A percentile compares a stretch with the other conserved stretches of the same genome.
phyloP scores from a whole-genome alignment of 2,113 vertebrate genomes.

The Rhinichthys klamathensis region DNA sequence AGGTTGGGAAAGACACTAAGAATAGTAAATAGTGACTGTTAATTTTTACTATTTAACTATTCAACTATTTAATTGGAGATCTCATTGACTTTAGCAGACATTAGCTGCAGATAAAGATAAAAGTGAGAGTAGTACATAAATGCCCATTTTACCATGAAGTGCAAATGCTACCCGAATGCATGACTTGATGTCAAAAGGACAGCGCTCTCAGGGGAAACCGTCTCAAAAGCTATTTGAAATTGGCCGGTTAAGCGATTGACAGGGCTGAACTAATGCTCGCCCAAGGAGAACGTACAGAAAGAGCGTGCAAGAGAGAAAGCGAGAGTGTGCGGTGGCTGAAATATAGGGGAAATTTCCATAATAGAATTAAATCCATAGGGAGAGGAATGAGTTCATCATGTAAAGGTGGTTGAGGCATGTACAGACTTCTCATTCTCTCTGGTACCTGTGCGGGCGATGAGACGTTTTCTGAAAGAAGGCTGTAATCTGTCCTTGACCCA shows the following conservation, averaged over 20 bases:
- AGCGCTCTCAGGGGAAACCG: slow-evolving; percentile 59
- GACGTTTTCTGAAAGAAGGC: neutral
- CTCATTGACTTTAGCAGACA: neutral
- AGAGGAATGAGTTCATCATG: slow-evolving; percentile 65
- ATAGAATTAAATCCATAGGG: slow-evolving; percentile 61
- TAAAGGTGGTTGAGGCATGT: slow-evolving; percentile 33
- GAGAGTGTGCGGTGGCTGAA: neutral
- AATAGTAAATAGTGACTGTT: neutral
- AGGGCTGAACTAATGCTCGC: slow-evolving; percentile 53
- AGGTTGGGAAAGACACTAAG: neutral
- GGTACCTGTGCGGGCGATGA: slow-evolving; percentile 26
- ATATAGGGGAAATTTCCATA: slow-evolving; percentile 57
- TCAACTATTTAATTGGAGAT: neutral
- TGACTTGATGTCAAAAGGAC: slow-evolving; percentile 57
- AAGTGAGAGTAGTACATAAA: slow-evolving; percentile 29
- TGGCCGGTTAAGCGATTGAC: slow-evolving; percentile 60
- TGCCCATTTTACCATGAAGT: slow-evolving; percentile 54
- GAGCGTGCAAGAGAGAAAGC: slow-evolving; percentile 48
- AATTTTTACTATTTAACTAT: neutral
- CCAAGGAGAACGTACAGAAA: slow-evolving; percentile 47
- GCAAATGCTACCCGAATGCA: slow-evolving; percentile 61
- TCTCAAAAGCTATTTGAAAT: slow-evolving; percentile 71
- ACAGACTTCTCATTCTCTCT: slow-evolving; percentile 9
- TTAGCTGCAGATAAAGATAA: slow-evolving; percentile 12
- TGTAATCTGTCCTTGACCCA: slow-evolving; percentile 49